Evolutionary conservation across 2,797 vertebrate species (phyloP), one percentile per base, ranked within the genome.

Genomic region (Gephyroberyx darwinii): DNA sequence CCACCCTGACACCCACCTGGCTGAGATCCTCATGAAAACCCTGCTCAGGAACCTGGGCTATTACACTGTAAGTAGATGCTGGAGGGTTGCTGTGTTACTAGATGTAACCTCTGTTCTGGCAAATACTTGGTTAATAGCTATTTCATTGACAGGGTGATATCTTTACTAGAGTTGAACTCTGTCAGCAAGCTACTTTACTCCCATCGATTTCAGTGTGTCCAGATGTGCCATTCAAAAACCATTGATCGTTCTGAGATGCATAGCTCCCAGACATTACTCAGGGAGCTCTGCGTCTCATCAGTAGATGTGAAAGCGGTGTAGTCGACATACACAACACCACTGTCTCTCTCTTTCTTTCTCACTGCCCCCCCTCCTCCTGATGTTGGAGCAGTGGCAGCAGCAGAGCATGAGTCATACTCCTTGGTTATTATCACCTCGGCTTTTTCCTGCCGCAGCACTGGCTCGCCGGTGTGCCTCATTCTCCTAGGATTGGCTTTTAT

Each of bases 21-120:
- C 94, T 0, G 94, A 95, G 85, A 94, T 95, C 74, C 92, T 95
- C 31, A 92, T 95, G 89, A 95, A 95, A 87, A 95, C 94, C 26
- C 90, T 95, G 55, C 92, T 95, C 63, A 90, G 93, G 67, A 95
- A 94, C 77, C 92, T 95, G n/a, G 94, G 94, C 52, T 95, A 94
- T 76, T 95, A 95, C 69, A 95, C 94, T 5, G 94, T 95, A 52
- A 88, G 93, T 69, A 8, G 4, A 47, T 3, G 39, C 1, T 14
- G 9, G 12, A 10, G 20, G 7, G 17, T 33, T 31, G 22, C 22
- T 57, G 54, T 12, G 54, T 37, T 37, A n/a, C 16, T 22, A 26
- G 43, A 45, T 45, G 16, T 45, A 45, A 43, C 41, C 16, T 14
- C 51, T 53, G 51, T 26, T 58, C 35, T 39, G 8, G 35, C 12